A percentile compares a stretch with the other conserved stretches of the same genome.
Conservation (phyloP, 2,797 vertebrate genomes). For the Epinephelus malabaricus region DNA sequence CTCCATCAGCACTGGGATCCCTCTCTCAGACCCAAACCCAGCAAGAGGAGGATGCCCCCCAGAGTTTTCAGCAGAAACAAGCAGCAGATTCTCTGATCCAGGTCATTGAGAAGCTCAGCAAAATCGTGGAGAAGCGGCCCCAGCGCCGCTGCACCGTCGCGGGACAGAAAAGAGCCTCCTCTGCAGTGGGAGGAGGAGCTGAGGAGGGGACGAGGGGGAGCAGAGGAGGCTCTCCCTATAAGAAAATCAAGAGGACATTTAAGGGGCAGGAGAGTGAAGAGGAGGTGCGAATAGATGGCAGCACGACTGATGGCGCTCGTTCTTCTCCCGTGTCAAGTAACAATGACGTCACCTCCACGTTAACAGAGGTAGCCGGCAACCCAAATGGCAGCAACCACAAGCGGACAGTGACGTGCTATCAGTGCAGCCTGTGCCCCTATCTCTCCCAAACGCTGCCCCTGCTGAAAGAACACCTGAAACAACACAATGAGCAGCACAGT, state of each 20-base stretch:
- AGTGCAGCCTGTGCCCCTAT: slow-evolving; percentile 95
- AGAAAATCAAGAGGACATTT: slow-evolving; percentile 77
- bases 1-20: slow-evolving; percentile 10
- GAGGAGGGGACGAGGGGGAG: slow-evolving; percentile 71
- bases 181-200: slow-evolving; percentile 62
- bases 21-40: slow-evolving; percentile 38
- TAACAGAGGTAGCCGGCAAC: slow-evolving; percentile 31
- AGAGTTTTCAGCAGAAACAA: slow-evolving; percentile 86
- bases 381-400: slow-evolving; percentile 67
- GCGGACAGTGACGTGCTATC: slow-evolving; percentile 91
- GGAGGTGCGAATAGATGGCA: slow-evolving; percentile 19
- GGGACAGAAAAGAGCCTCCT: slow-evolving; percentile 88
- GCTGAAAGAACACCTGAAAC: slow-evolving; percentile 92
- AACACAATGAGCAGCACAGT: slow-evolving; percentile 89
- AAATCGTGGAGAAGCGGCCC: slow-evolving; percentile 94
- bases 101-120: slow-evolving; percentile 97
- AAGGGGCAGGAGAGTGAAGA: slow-evolving; percentile 30
- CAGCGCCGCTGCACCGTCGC: slow-evolving; percentile 87
- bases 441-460: slow-evolving; percentile 89
- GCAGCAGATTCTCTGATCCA: slow-evolving; percentile 93
- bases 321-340: slow-evolving; percentile 42
- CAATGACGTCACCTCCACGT: slow-evolving; percentile 25
- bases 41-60: slow-evolving; percentile 54
- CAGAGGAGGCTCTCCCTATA: slow-evolving; percentile 79
- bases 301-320: not conserved